Evolutionary conservation across 2,113 vertebrate species (phyloP).

Genomic region (Anoura caudifer): DNA sequence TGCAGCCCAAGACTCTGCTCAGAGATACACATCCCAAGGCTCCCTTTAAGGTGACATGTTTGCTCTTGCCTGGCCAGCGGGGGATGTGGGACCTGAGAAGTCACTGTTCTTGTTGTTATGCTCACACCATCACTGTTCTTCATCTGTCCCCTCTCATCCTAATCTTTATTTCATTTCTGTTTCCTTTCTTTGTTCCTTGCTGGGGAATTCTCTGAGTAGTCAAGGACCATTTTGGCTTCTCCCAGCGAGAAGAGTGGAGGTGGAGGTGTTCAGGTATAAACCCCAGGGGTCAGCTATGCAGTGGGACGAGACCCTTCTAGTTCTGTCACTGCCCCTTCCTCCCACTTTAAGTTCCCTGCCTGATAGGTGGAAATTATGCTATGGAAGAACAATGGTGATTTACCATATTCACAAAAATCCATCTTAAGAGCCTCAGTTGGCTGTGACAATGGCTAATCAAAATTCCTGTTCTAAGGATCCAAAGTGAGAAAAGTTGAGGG

Average conservation of each 20-base stretch:
- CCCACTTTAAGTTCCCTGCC: background rate
- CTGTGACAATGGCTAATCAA: background rate
- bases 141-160: background rate
- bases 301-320: background rate
- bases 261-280: background rate
- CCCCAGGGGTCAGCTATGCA: background rate
- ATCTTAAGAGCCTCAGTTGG: background rate
- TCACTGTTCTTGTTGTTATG: background rate
- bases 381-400: background rate
- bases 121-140: background rate
- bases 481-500: background rate
- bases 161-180: background rate
- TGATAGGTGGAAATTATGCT: background rate
- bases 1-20: too few relatives aligned
- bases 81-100: background rate
- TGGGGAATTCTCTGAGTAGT: background rate
- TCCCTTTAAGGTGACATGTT: background rate
- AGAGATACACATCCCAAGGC: background rate
- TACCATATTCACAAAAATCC: background rate
- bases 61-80: too few relatives aligned
- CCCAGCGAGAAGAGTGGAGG: background rate
- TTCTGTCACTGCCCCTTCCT: too few relatives aligned
- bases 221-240: background rate
- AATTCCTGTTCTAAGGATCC: background rate
- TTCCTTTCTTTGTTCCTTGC: background rate